Evolutionary conservation across 2,888 invertebrate genomes (phyloP), one percentile per base, ranked within the genome.

Genomic region (Limnephilus marmoratus): DNA sequence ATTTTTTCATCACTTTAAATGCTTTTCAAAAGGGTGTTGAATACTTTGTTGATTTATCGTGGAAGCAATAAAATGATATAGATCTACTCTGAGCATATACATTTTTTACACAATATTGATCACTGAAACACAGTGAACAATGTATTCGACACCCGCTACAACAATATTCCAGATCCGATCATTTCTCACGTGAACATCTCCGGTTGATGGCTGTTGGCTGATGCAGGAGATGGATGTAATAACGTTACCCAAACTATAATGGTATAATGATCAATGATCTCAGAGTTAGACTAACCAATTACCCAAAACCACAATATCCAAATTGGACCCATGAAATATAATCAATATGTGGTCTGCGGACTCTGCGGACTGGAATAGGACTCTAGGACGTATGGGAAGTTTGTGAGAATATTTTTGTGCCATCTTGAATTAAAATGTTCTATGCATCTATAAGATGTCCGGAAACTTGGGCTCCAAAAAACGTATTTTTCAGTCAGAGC

Each of bases 141-240:
- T 81, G 91, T 68, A 53, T 53, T 92, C 91, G 24, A 88, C 91
- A 90, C 91, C 90, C 37, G 68, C 45, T 91, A 91, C 89, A 88
- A 85, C 83, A 80, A 85, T 90, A 80, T 41, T 29, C 24, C 90
- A 80, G 90, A 81, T 37, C 49, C 53, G 83, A 91, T 92, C 91
- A 92, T 92, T 90, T 81, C 85, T 92, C 91, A 92, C 53, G 53
- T 24, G 53, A 68, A 68, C 53, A 24, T 83, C 83, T 82, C 34
- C n/a, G 31, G 34, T 15, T 31, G 82, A 82, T 82, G 31, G 34
- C 31, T 31, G 82, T 34, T 82, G 31, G 34, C 31, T 31, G 82
- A 82, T 82, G 34, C 82, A 18, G 34, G 31, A 34, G 82, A 82
- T 82, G 34, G 82, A 15, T 82, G 13, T 82, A 34, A 82, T 82